Percentiles rank a stretch among this genome's conserved stretches.
Conservation (phyloP, 2,888 invertebrate genomes). For the Pyrrhosoma nymphula region DNA sequence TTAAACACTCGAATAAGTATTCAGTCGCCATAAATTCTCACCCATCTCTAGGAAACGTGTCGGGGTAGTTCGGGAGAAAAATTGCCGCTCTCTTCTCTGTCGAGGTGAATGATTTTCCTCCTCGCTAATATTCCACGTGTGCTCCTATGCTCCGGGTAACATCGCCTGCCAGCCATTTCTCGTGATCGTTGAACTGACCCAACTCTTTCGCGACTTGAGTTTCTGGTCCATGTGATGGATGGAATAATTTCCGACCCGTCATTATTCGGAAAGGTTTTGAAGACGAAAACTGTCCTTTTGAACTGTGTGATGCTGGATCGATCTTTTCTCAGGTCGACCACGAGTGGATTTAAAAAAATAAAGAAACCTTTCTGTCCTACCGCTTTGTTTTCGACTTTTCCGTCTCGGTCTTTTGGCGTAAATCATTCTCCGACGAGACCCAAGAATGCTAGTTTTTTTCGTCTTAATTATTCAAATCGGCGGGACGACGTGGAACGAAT, state of each 20-base stretch:
- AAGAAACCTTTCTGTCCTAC: neutral
- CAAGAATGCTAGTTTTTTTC: neutral
- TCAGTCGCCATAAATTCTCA: no score
- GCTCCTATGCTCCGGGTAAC: neutral
- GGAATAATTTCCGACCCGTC: neutral
- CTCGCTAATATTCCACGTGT: neutral
- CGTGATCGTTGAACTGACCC: neutral
- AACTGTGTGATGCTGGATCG: neutral
- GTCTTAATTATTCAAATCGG: constrained; percentile 1
- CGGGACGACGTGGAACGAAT: neutral
- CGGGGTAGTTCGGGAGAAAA: neutral
- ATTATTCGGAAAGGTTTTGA: neutral
- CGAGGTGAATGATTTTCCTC: neutral
- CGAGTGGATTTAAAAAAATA: neutral
- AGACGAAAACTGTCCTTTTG: neutral
- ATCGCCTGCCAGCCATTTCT: neutral
- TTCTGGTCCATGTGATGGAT: neutral
- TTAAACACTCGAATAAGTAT: no score
- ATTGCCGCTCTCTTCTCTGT: neutral
- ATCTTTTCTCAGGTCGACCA: neutral
- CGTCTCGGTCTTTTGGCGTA: neutral
- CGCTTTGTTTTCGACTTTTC: neutral
- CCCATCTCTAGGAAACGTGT: neutral
- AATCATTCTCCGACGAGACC: neutral
- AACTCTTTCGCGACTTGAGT: neutral